phyloP scores from a whole-genome alignment of 2,888 invertebrate species.

The Agrochola lychnidis region DNA sequence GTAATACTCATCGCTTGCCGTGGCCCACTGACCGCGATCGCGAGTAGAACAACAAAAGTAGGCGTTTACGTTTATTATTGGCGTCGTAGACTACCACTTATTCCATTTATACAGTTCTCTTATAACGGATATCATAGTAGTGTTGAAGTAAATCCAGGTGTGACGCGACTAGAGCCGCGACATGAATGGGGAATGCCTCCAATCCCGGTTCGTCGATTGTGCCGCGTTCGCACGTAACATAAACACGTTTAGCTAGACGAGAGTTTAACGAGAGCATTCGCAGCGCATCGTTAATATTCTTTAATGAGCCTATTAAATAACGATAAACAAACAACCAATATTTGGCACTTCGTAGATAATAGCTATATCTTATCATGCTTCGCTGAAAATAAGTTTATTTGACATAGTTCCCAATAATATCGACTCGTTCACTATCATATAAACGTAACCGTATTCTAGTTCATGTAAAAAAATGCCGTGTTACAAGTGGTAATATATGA shows the following conservation, averaged over 20 bases:
- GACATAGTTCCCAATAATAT: slow-evolving; percentile 28
- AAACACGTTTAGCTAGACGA: slow-evolving; percentile 59
- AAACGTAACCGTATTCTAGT: slow-evolving; percentile 42
- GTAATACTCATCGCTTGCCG: slow-evolving; percentile 83
- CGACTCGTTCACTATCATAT: slow-evolving; percentile 22
- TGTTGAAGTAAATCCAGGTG: slow-evolving; percentile 45
- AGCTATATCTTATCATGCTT: slow-evolving; percentile 28
- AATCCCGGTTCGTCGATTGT: slow-evolving; percentile 52
- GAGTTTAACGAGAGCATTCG: slow-evolving; percentile 46
- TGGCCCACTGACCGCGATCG: slow-evolving; percentile 88
- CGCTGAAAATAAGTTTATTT: slow-evolving; percentile 9
- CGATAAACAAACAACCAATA: slow-evolving; percentile 29
- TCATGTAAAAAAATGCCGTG: slow-evolving; percentile 43
- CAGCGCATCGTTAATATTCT: slow-evolving; percentile 38
- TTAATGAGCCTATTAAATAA: slow-evolving; percentile 51
- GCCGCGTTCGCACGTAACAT: slow-evolving; percentile 57
- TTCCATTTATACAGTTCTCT: slow-evolving; percentile 58
- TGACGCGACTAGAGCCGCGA: slow-evolving; percentile 23
- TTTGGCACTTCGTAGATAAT: slow-evolving; percentile 31
- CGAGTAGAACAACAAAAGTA: slow-evolving; percentile 80
- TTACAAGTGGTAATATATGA: slow-evolving; percentile 38
- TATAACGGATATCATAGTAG: slow-evolving; percentile 45
- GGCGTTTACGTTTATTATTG: slow-evolving; percentile 76
- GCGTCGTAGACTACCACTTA: slow-evolving; percentile 61
- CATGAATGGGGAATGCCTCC: slow-evolving; percentile 43